These are phyloP conservation scores for Agrochola litura DNA, from an alignment of 2,888 invertebrate species.

Conservation along the genomic window DNA sequence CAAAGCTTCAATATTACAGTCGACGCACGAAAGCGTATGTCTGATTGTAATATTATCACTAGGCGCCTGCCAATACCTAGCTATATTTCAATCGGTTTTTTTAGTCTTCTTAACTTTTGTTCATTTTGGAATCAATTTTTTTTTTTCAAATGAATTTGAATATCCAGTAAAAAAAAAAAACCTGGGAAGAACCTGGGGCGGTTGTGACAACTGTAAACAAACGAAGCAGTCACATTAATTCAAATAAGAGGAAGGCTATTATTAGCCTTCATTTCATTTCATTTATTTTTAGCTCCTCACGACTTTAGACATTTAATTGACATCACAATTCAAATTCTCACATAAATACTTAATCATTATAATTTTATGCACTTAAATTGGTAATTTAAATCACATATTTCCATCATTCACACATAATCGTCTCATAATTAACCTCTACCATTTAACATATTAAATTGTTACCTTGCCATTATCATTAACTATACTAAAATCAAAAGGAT, in stretches of 20 bases:
- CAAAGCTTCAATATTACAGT: constrained; percentile 18
- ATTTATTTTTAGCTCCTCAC: neutral
- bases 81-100: neutral
- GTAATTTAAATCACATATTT: neutral
- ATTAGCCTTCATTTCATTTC: no score
- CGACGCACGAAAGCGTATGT: neutral
- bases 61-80: constrained; percentile 30
- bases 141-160: no score
- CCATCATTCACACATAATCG: neutral
- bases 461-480: neutral
- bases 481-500: neutral
- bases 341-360: neutral
- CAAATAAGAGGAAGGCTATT: neutral
- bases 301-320: neutral
- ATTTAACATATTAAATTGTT: neutral
- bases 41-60: neutral
- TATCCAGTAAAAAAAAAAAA: no score
- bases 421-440: neutral
- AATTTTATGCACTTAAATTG: neutral
- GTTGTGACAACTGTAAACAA: no score
- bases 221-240: no score
- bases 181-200: no score
- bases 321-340: neutral
- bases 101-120: neutral
- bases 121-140: neutral